Evolutionary conservation across 2,113 vertebrate species (phyloP).

Genomic region (Stigmatopora argus): DNA sequence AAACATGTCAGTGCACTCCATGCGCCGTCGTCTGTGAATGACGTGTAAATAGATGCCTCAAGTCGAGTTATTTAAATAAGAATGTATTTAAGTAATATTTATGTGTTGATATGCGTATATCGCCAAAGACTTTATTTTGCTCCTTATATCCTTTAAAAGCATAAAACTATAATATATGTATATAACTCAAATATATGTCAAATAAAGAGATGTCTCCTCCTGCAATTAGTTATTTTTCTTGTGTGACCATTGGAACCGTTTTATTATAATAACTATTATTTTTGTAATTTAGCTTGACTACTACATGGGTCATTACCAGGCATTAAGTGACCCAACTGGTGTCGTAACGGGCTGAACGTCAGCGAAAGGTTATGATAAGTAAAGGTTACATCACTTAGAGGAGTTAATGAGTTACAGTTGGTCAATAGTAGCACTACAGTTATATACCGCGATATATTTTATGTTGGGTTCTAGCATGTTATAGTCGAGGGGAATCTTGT

Average conservation of each 20-base stretch:
- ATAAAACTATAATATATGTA: conserved; percentile 24
- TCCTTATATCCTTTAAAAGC: conserved; percentile 32
- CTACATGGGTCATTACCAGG: conserved; percentile 39
- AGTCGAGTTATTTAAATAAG: conserved; percentile 63
- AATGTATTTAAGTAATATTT: conserved; percentile 68
- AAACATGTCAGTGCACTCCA: conserved; percentile 36
- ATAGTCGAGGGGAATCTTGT: too few relatives aligned
- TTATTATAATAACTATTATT: not conserved
- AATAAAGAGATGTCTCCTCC: conserved; percentile 67
- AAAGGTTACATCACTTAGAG: conserved; percentile 12
- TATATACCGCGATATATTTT: not conserved
- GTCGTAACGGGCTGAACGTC: conserved; percentile 1
- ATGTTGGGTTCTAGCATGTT: too few relatives aligned
- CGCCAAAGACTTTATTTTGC: conserved; percentile 72
- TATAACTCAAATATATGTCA: conserved; percentile 51
- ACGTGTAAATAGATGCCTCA: conserved; percentile 43
- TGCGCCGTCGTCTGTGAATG: conserved; percentile 21
- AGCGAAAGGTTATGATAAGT: conserved; percentile 7
- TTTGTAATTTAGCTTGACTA: conserved; percentile 2
- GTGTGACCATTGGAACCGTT: too few relatives aligned
- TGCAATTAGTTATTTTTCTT: conserved; percentile 2
- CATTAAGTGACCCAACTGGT: not conserved
- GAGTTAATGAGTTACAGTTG: conserved; percentile 45
- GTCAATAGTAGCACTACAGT: not conserved
- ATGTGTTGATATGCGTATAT: conserved; percentile 56